Evolutionary conservation across 2,797 vertebrate species (phyloP).

Genomic region (Semotilus atromaculatus): DNA sequence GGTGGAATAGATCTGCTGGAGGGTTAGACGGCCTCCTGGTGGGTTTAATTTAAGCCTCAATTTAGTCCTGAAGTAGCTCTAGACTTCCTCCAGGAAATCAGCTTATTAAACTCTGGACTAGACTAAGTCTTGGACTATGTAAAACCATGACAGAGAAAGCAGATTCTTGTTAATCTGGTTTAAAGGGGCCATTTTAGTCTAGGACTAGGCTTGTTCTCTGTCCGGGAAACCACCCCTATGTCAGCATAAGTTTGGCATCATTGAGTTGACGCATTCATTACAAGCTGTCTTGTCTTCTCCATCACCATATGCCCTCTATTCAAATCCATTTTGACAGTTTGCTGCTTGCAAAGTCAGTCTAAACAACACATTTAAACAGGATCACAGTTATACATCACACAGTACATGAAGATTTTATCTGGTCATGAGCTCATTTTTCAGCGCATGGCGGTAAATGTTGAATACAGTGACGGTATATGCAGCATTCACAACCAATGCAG

Average conservation of each 20-base stretch:
- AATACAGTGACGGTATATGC: not conserved
- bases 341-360: not conserved
- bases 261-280: not conserved
- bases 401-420: not conserved
- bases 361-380: not conserved
- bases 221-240: not conserved
- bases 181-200: too few species aligned
- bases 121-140: too few species aligned
- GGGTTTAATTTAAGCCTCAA: too few species aligned
- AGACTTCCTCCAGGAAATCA: too few species aligned
- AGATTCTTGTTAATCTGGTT: too few species aligned
- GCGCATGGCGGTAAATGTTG: not conserved
- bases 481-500: not conserved
- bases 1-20: too few species aligned
- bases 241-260: not conserved
- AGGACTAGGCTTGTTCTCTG: too few species aligned
- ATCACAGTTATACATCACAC: conserved; percentile 1
- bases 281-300: conserved; percentile 1
- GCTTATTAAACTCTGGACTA: too few species aligned
- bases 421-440: not conserved
- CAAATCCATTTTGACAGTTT: not conserved
- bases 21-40: too few species aligned
- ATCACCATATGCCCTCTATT: conserved; percentile 25
- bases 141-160: too few species aligned
- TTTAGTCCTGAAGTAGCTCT: too few species aligned